These are phyloP conservation scores for Caenorhabditis sp. DNA, from an alignment of 2,888 invertebrate species.

Conservation along the genomic window DNA sequence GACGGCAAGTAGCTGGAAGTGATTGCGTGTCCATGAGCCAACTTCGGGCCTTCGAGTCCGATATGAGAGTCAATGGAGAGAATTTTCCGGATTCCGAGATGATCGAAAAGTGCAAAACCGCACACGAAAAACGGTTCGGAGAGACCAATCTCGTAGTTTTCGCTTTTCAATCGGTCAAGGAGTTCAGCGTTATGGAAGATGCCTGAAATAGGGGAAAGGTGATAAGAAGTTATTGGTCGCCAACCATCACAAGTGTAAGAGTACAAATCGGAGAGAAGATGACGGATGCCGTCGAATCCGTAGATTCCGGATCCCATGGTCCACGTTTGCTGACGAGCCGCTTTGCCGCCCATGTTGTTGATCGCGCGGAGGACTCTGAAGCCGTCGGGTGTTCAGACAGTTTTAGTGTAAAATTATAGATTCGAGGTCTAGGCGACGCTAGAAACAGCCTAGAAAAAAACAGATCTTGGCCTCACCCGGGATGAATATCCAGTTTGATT, in stretches of 20 bases:
- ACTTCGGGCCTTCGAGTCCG: constrained; percentile 50
- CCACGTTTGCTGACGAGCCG: constrained; percentile 48
- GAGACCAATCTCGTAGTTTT: constrained; percentile 73
- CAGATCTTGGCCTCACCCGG: no score
- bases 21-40: constrained; percentile 52
- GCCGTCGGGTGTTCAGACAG: no score
- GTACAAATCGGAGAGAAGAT: constrained; percentile 49
- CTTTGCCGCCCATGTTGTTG: constrained; percentile 35
- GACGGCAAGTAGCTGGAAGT: constrained; percentile 51
- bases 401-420: no score
- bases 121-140: constrained; percentile 72
- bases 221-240: background rate
- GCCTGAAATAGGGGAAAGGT: constrained; percentile 47
- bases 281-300: constrained; percentile 31
- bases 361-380: constrained; percentile 31
- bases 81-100: constrained; percentile 55
- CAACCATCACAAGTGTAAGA: constrained; percentile 51
- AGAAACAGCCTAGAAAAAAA: no score
- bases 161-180: constrained; percentile 61
- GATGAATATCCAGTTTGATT: constrained; percentile 53
- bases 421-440: background rate
- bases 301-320: constrained; percentile 42
- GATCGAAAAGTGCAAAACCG: constrained; percentile 65
- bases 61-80: constrained; percentile 60
- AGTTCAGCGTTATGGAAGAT: constrained; percentile 63